These are phyloP conservation scores for Thunnus albacares DNA, from an alignment of 2,797 vertebrate genomes.

Conservation along the genomic window DNA sequence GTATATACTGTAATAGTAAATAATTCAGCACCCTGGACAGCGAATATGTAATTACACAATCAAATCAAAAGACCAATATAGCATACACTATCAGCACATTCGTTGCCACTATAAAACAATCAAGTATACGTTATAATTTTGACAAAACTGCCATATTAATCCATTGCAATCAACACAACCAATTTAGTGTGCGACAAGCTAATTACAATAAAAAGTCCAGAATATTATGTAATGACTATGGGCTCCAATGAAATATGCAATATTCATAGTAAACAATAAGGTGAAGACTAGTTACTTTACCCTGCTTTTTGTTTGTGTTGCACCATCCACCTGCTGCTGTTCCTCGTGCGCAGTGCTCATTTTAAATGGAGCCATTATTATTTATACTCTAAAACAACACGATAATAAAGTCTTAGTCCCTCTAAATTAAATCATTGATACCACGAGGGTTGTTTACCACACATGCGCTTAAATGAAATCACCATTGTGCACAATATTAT, in stretches of 20 bases:
- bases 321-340: no score
- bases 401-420: background rate
- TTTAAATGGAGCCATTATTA: no score
- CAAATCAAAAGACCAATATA: constrained; percentile 12
- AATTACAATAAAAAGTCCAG: background rate
- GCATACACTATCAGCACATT: background rate
- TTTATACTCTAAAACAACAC: background rate
- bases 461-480: background rate
- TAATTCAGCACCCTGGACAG: constrained; percentile 82
- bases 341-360: no score
- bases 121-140: background rate
- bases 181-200: background rate
- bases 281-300: no score
- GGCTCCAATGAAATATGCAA: background rate
- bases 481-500: background rate
- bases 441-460: background rate
- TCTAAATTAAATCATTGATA: background rate
- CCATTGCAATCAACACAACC: background rate
- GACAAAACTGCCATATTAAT: background rate
- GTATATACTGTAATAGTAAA: constrained; percentile 37
- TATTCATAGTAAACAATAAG: no score
- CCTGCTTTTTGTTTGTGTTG: no score
- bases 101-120: constrained; percentile 1
- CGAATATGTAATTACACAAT: constrained; percentile 60
- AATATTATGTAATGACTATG: background rate